phyloP scores from a whole-genome alignment of 2,888 invertebrate species.

The Eilema caniola region DNA sequence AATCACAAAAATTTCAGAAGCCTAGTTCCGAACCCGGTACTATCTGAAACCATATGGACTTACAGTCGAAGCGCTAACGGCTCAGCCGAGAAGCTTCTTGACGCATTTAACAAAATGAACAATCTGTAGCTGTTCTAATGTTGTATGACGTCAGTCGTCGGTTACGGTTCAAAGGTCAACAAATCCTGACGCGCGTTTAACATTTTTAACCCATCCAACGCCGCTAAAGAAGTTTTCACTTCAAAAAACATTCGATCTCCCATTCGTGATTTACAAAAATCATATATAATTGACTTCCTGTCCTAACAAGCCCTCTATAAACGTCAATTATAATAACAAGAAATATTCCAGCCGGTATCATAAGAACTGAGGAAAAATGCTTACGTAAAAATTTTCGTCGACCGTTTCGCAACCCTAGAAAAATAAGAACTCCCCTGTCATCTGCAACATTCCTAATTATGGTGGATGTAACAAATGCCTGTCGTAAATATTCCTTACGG shows the following conservation, averaged over 20 bases:
- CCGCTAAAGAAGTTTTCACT: too few relatives aligned
- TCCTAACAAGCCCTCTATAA: not conserved
- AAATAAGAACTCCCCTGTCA: conserved; percentile 20
- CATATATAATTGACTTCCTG: not conserved
- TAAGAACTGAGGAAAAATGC: conserved; percentile 6
- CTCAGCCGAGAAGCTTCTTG: too few relatives aligned
- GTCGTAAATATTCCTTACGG: conserved; percentile 17
- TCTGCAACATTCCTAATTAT: conserved; percentile 21
- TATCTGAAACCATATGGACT: too few relatives aligned
- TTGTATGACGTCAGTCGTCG: too few relatives aligned
- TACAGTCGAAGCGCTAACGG: too few relatives aligned
- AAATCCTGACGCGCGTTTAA: too few relatives aligned
- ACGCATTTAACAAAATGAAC: too few relatives aligned
- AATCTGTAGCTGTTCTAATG: too few relatives aligned
- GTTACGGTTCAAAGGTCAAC: too few relatives aligned
- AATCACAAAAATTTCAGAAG: too few relatives aligned
- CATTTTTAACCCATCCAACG: too few relatives aligned
- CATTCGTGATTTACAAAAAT: not conserved
- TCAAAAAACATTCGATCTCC: not conserved
- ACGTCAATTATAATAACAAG: conserved; percentile 11
- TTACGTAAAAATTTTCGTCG: conserved; percentile 3
- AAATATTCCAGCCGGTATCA: not conserved
- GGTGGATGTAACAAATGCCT: conserved; percentile 20
- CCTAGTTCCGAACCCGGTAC: too few relatives aligned
- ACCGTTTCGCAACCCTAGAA: conserved; percentile 13